Conservation (phyloP, 1,140 invertebrate genomes). For the Hylaeus volcanicus region DNA sequence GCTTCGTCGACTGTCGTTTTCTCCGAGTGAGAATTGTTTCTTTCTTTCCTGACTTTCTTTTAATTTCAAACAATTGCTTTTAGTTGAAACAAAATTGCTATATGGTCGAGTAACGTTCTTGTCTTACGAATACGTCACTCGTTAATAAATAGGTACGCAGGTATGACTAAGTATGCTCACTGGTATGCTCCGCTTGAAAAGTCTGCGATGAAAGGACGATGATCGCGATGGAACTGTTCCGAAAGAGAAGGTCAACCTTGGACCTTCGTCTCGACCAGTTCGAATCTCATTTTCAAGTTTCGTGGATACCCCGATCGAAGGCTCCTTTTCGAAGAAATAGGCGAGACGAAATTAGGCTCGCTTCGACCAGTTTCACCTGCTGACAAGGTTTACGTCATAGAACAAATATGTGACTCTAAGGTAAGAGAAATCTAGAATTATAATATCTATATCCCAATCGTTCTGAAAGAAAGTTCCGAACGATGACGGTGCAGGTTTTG, state of each 20-base stretch:
- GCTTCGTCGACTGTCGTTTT: background rate
- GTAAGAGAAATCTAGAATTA: conserved; percentile 26
- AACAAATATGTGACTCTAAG: background rate
- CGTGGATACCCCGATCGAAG: too few relatives aligned
- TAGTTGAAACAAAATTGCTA: too few relatives aligned
- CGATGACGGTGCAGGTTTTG: background rate
- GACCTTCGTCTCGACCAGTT: background rate
- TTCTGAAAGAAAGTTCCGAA: background rate
- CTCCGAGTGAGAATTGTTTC: background rate
- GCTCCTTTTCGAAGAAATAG: background rate
- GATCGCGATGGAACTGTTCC: background rate
- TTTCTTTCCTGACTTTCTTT: too few relatives aligned
- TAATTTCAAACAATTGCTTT: too few relatives aligned
- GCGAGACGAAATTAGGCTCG: background rate
- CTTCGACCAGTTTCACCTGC: conserved; percentile 12
- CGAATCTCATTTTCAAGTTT: background rate
- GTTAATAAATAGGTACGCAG: background rate
- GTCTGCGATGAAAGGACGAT: background rate
- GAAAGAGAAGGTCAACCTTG: background rate
- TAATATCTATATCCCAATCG: background rate
- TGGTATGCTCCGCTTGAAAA: background rate
- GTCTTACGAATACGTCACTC: too few relatives aligned
- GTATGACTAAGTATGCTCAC: background rate
- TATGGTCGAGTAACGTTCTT: too few relatives aligned
- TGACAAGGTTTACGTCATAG: background rate